phyloP scores from a whole-genome alignment of 2,888 invertebrate genomes.

The Euclidia mi region DNA sequence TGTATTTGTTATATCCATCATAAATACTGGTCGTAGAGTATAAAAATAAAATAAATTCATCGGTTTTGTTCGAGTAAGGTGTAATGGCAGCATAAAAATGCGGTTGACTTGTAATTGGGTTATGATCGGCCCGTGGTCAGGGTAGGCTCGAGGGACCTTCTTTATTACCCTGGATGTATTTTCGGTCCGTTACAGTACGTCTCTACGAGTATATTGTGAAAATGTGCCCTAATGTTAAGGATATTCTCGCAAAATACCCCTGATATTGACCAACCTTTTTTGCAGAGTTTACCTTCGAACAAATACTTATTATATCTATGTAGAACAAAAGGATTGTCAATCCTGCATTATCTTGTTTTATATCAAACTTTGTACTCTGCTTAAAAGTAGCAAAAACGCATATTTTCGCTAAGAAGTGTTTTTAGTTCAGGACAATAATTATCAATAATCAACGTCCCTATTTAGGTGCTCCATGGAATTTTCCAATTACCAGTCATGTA shows the following conservation, averaged over 20 bases:
- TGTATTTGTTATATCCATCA: conserved; percentile 43
- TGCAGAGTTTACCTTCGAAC: too few species aligned
- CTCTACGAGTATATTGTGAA: conserved; percentile 49
- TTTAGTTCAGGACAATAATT: too few species aligned
- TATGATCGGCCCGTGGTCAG: conserved; percentile 71
- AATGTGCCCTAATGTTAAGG: conserved; percentile 43
- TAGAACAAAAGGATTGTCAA: too few species aligned
- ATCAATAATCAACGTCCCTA: too few species aligned
- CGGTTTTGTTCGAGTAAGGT: conserved; percentile 61
- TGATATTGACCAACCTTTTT: too few species aligned
- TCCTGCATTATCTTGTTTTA: too few species aligned
- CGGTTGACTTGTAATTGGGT: conserved; percentile 76
- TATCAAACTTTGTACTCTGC: too few species aligned
- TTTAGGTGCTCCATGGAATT: too few species aligned
- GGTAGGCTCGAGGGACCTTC: conserved; percentile 59
- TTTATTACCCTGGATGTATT: conserved; percentile 69
- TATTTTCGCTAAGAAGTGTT: too few species aligned
- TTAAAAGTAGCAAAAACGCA: too few species aligned
- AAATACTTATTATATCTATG: too few species aligned
- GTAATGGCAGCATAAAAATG: conserved; percentile 72
- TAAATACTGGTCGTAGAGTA: conserved; percentile 49
- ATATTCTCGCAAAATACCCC: conserved; percentile 2
- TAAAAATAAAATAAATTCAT: conserved; percentile 61
- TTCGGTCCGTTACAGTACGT: conserved; percentile 55
- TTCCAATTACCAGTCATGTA: too few species aligned